phyloP scores from a whole-genome alignment of 2,888 invertebrate species.

The Philaethria dido region DNA sequence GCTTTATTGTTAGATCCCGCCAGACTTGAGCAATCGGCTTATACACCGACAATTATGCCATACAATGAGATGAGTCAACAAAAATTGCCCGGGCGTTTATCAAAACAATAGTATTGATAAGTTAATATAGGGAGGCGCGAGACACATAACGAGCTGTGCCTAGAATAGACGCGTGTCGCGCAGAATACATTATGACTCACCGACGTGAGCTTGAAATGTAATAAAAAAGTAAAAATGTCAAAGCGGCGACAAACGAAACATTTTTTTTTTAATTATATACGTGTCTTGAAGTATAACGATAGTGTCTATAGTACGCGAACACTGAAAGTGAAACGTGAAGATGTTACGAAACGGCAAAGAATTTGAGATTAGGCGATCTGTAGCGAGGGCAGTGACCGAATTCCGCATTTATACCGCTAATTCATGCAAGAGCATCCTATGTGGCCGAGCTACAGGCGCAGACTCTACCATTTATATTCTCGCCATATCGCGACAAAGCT shows the following conservation, averaged over 20 bases:
- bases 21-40: constrained; percentile 78
- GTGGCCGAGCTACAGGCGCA: constrained; percentile 53
- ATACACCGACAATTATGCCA: constrained; percentile 77
- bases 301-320: constrained; percentile 51
- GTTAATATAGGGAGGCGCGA: constrained; percentile 79
- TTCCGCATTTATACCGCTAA: constrained; percentile 80
- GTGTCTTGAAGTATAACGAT: constrained; percentile 60
- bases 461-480: constrained; percentile 67
- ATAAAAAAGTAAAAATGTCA: constrained; percentile 56
- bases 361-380: constrained; percentile 75
- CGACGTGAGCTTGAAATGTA: constrained; percentile 50
- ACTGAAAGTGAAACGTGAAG: constrained; percentile 73
- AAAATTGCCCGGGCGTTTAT: constrained; percentile 78
- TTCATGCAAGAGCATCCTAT: constrained; percentile 67
- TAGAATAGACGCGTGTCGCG: constrained; percentile 66
- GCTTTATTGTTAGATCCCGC: constrained; percentile 77
- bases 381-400: constrained; percentile 78
- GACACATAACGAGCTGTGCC: constrained; percentile 72
- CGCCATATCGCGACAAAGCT: constrained; percentile 60
- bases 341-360: constrained; percentile 71
- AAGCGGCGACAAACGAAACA: constrained; percentile 60
- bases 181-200: constrained; percentile 70
- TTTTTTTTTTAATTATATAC: constrained; percentile 55
- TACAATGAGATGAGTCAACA: constrained; percentile 82
- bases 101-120: constrained; percentile 84